Evolutionary conservation across 2,797 vertebrate genomes (phyloP).

Genomic region (Pogoniulus pusillus): DNA sequence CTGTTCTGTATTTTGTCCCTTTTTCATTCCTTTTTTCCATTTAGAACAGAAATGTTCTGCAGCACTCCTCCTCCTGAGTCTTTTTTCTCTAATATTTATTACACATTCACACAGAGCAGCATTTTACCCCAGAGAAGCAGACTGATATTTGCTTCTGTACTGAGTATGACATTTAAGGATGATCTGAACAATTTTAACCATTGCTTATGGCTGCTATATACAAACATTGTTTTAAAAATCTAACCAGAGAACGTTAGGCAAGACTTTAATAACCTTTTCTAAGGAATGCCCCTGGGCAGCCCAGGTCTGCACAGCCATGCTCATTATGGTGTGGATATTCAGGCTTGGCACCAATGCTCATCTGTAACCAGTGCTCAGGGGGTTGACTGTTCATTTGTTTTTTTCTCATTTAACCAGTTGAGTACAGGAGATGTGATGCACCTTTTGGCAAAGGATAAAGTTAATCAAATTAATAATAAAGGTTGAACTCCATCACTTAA

Average conservation of each 20-base stretch:
- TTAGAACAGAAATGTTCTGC: not conserved
- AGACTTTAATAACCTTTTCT: not conserved
- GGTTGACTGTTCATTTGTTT: not conserved
- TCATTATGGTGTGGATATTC: not conserved
- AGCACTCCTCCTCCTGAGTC: not conserved
- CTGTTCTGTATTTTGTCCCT: not conserved
- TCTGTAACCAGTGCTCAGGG: not conserved
- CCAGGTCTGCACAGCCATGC: not conserved
- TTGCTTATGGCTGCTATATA: not conserved
- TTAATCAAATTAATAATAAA: conserved; percentile 9
- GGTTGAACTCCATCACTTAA: not conserved
- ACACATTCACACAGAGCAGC: not conserved
- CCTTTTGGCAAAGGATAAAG: not conserved
- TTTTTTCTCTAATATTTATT: not conserved
- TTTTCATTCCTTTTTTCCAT: not conserved
- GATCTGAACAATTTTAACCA: not conserved
- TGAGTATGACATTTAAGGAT: not conserved
- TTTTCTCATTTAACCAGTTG: not conserved
- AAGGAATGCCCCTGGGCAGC: not conserved
- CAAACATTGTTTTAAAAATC: not conserved
- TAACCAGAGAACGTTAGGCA: not conserved
- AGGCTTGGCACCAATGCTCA: not conserved
- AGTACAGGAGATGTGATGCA: not conserved
- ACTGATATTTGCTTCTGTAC: not conserved
- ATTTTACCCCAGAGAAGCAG: not conserved